Percentiles rank a stretch among this genome's conserved stretches.
Conservation (phyloP, 2,797 vertebrate genomes). For the Chrosomus eos region DNA sequence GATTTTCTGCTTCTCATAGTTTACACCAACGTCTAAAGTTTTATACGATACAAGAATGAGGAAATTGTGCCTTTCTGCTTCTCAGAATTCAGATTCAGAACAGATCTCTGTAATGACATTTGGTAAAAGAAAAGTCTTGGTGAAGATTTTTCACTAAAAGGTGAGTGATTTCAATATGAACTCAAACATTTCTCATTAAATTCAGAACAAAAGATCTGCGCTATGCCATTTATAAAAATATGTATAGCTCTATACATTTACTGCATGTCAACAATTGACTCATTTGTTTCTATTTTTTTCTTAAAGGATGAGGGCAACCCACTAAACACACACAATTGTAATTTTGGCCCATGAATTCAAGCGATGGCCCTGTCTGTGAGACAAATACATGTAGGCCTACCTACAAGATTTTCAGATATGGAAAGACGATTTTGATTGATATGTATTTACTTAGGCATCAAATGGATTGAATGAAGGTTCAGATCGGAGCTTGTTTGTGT, state of each 20-base stretch:
- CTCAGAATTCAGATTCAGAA: not conserved
- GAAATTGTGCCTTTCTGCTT: not conserved
- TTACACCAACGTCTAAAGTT: not conserved
- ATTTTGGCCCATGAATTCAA: not conserved
- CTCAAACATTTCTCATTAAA: not conserved
- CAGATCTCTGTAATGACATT: not conserved
- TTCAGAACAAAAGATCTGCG: not conserved
- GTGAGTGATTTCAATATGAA: constrained; percentile 7
- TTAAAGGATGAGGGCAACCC: not conserved
- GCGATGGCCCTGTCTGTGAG: not conserved
- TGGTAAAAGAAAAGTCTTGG: not conserved
- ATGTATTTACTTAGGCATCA: constrained; percentile 27
- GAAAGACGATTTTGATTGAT: constrained; percentile 36
- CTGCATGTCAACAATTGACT: not conserved
- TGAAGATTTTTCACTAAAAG: not conserved
- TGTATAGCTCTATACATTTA: not conserved
- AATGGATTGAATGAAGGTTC: constrained; percentile 49
- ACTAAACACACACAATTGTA: not conserved
- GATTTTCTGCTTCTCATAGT: not conserved
- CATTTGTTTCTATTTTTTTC: constrained; percentile 17
- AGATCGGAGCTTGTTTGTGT: constrained; percentile 56
- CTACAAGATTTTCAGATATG: constrained; percentile 24
- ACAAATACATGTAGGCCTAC: not conserved
- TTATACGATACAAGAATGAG: not conserved
- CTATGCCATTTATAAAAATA: not conserved